phyloP scores from a whole-genome alignment of 1,140 invertebrate species.

The Drosophila grimshawi region DNA sequence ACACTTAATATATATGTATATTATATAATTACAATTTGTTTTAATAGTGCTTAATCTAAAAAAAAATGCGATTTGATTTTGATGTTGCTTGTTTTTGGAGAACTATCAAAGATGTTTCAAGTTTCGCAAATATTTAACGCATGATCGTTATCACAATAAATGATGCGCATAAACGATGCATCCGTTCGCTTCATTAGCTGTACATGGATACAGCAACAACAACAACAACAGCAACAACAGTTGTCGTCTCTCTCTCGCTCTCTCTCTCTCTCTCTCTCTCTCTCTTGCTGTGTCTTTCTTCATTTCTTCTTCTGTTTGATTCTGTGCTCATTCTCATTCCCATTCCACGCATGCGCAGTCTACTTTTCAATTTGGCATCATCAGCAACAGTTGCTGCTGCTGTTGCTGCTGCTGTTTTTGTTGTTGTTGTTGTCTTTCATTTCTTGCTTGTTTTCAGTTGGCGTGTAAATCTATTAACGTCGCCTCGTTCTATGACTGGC shows the following conservation, averaged over 20 bases:
- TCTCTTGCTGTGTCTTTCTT: background rate
- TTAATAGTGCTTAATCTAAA: too few species aligned
- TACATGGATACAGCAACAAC: conserved; percentile 53
- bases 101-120: background rate
- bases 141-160: background rate
- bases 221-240: conserved; percentile 16
- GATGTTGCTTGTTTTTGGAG: background rate
- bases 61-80: background rate
- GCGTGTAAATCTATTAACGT: conserved; percentile 75
- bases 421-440: conserved; percentile 39
- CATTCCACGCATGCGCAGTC: conserved; percentile 76
- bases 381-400: conserved; percentile 39
- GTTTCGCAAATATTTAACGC: too few species aligned
- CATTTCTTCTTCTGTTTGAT: conserved; percentile 21
- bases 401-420: conserved; percentile 3
- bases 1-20: too few species aligned
- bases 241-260: conserved; percentile 9
- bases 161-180: conserved; percentile 11
- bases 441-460: conserved; percentile 55
- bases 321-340: conserved; percentile 71
- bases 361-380: conserved; percentile 79
- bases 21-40: too few species aligned
- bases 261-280: background rate
- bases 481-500: conserved; percentile 59
- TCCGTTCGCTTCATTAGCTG: conserved; percentile 68